Base-by-base conservation (phyloP, 2,888 invertebrate genomes). In the Altica lythri region DNA sequence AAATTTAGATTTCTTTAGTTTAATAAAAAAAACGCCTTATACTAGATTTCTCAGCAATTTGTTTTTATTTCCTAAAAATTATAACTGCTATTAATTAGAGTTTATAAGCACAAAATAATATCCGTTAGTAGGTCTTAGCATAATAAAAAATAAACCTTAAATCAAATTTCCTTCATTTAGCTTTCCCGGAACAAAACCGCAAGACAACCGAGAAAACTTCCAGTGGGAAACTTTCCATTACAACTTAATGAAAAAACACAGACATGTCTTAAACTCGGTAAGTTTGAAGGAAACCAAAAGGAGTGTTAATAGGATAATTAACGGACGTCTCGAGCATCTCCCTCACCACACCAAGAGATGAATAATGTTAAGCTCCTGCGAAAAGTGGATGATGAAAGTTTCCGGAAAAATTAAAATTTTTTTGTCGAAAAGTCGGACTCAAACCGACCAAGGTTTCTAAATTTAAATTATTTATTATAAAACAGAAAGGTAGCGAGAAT, bases 391-490 rank as follows among this genome's bases (percentile, higher is more conserved):
- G 65, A 67, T 64, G 67, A 65, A 68, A 69, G 63, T 68, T 68
- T 60, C 48, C 49, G 57, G 62, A 68, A 68, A 68, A 69, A 66
- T 65, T 66, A 63, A 67, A 69, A 70, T 69, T 67, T 68, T n/a
- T 67, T 63, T 61, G 64, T 45, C 50, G 61, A 57, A 55, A 63
- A 65, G 57, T 63, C 62, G 60, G 60, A 29, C 34, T 13, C 34
- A 6, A 34, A 34, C 13, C 8, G 4, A 9, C 34, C 34, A 16
- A 2, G 30, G 13, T 4, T 30, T 3, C 30, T 3, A 2, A 12
- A 30, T 12, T 8, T 30, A 13, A 12, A 13, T 12, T 5, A 12
- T 30, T 30, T 30, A 3, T 12, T n/a, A n/a, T n/a, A n/a, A n/a
- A n/a, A n/a, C n/a, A n/a, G n/a, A n/a, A n/a, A n/a, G n/a, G n/a